Evolutionary conservation across 2,888 invertebrate genomes (phyloP), one percentile per base, ranked within the genome.

Genomic region (Priocnemis perturbator): DNA sequence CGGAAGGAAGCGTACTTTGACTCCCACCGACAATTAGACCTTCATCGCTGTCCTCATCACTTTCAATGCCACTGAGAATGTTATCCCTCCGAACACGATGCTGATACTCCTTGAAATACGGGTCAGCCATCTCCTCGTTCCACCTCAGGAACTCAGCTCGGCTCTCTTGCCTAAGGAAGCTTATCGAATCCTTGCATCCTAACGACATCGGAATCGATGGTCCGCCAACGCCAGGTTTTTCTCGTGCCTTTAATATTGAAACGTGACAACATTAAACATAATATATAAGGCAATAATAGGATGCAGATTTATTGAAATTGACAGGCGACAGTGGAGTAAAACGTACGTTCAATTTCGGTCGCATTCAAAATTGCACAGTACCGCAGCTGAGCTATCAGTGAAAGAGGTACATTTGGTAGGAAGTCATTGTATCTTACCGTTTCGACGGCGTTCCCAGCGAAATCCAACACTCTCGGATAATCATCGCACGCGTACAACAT

Each of bases 381-480:
- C n/a, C n/a, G n/a, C n/a, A n/a, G n/a, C n/a, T n/a, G n/a, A n/a
- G n/a, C n/a, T n/a, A n/a, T n/a, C n/a, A n/a, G n/a, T n/a, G n/a
- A n/a, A n/a, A n/a, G n/a, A n/a, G n/a, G n/a, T 5, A 26, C 26
- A 26, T 26, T 3, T 26, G 3, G 3, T 5, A 5, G 5, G 5
- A 26, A 26, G 7, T 37, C 7, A 3, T 37, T 11, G 15, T 17
- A 7, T 3, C 50, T 50, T n/a, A 50, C 19, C 19, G 14, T 1
- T 1, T 17, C 17, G 50, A 17, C 50, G n/a, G n/a, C 9, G 1
- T 17, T 19, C n/a, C 19, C 50, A 11, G 63, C 65, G 14, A 86
- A 85, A 60, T 86, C 85, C 2, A 86, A 60, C 0, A 74, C 70
- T 55, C 64, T 77, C 0, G 86, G 85, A 76, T 85, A 86, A 59